Percentiles rank a stretch among this genome's conserved stretches.
Evolutionary conservation across 2,888 invertebrate genomes (phyloP).

Genomic region (Lycia hirtaria): DNA sequence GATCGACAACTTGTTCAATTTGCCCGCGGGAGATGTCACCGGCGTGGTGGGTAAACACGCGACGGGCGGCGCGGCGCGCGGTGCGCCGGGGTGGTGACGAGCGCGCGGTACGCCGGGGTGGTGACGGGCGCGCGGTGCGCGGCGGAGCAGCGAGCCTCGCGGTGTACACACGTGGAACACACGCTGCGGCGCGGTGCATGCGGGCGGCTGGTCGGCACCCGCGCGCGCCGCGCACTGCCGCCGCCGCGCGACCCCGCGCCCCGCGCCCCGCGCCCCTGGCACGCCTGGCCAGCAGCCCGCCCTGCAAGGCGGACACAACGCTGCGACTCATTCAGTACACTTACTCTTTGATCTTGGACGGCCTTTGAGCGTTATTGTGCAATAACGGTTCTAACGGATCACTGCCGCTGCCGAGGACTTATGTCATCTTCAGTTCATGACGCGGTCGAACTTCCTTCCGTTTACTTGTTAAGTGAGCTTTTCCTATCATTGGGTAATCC

Average conservation of each 20-base stretch:
- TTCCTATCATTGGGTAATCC: too few species aligned
- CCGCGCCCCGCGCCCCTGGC: conserved; percentile 33
- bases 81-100: conserved; percentile 20
- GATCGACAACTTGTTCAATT: conserved; percentile 9
- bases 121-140: conserved; percentile 14
- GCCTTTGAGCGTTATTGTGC: conserved; percentile 20
- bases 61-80: conserved; percentile 11
- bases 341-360: conserved; percentile 20
- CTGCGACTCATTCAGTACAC: conserved; percentile 13
- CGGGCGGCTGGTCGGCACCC: conserved; percentile 62
- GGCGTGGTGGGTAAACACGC: background rate
- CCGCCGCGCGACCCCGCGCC: conserved; percentile 37
- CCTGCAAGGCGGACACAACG: background rate
- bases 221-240: conserved; percentile 79
- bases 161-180: conserved; percentile 46
- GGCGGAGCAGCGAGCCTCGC: conserved; percentile 28
- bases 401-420: background rate
- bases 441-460: too few species aligned
- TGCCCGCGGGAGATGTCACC: conserved; percentile 13
- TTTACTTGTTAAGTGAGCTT: too few species aligned
- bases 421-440: background rate
- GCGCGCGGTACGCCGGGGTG: conserved; percentile 22
- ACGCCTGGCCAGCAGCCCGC: conserved; percentile 24
- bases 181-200: conserved; percentile 48
- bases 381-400: background rate